Evolutionary conservation across 53 echinoderm and acorn worm genomes (phyloP), one percentile per base, ranked within the genome.

Genomic region (Mesocentrotus franciscanus): DNA sequence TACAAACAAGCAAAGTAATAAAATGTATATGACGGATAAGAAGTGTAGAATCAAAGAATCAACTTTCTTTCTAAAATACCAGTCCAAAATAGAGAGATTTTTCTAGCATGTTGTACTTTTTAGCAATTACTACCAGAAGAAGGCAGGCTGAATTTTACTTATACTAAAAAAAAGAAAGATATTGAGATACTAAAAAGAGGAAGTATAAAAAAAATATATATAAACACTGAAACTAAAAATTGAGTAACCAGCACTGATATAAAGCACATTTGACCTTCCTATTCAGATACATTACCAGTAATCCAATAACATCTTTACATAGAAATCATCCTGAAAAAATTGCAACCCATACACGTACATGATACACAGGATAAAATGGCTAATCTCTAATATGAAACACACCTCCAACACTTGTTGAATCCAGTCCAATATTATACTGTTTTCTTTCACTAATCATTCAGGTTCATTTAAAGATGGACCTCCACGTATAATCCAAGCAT

Each of bases 401-500:
- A 87, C 58, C 56, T 87, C n/a, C 27, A n/a, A 57, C 57, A 57
- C 26, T n/a, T 4, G 9, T 87, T 87, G 87, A 87, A 87, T 87
- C 57, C 87, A 87, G 58, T 87, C 87, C 87, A 87, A 58, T 57
- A 87, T 10, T 87, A 9, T 27, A 58, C 4, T 2, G n/a, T 16
- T 57, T 27, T 18, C n/a, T n/a, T 57, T 1, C 18, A 29, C n/a
- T 12, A 87, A 57, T 87, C 1, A 87, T 10, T 49, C 49, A 58
- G 11, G 12, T 87, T 58, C 58, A 27, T 58, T n/a, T 87, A 58
- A 87, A 87, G 57, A 58, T 14, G 7, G 87, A 87, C 58, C 29
- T 87, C 87, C 56, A 87, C 2, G 18, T 87, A 87, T 58, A 49
- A 42, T 87, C 87, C 87, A 87, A 87, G 58, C 56, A 87, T 2